Evolutionary conservation across 1,140 invertebrate species (phyloP).

Genomic region (Rhagoletis zephyria): DNA sequence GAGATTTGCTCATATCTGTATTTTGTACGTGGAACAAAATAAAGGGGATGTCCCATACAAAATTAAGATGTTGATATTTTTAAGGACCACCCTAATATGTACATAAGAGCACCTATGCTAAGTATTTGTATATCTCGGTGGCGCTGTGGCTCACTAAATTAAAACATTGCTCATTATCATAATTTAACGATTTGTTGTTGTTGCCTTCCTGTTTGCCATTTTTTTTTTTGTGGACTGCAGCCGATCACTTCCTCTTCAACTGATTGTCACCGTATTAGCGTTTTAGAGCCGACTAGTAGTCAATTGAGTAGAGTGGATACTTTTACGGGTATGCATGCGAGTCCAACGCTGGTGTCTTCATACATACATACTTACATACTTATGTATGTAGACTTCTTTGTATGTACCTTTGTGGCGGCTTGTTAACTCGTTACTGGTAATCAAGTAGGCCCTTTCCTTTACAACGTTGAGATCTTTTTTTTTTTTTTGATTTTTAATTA

Average conservation of each 20-base stretch:
- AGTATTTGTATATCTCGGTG: background rate
- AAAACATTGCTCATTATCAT: conserved; percentile 27
- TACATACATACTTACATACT: background rate
- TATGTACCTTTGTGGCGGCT: background rate
- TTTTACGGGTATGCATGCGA: too few relatives aligned
- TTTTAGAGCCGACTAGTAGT: background rate
- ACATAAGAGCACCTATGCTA: too few relatives aligned
- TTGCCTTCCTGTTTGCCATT: background rate
- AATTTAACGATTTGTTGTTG: conserved; percentile 14
- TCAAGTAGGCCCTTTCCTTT: conserved; percentile 37
- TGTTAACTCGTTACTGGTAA: conserved; percentile 40
- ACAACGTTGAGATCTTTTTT: background rate
- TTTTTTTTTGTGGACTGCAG: background rate
- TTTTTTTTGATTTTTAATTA: conserved; percentile 3
- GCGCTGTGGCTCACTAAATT: background rate
- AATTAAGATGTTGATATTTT: too few relatives aligned
- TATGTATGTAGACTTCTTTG: background rate
- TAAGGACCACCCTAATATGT: too few relatives aligned
- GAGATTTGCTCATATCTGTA: too few relatives aligned
- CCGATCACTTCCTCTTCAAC: background rate
- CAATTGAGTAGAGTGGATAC: background rate
- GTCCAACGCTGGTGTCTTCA: background rate
- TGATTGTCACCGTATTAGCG: background rate
- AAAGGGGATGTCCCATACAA: too few relatives aligned
- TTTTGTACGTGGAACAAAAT: too few relatives aligned